These are phyloP conservation scores for Cisticola juncidis DNA, from an alignment of 2,113 vertebrate genomes.

Conservation along the genomic window DNA sequence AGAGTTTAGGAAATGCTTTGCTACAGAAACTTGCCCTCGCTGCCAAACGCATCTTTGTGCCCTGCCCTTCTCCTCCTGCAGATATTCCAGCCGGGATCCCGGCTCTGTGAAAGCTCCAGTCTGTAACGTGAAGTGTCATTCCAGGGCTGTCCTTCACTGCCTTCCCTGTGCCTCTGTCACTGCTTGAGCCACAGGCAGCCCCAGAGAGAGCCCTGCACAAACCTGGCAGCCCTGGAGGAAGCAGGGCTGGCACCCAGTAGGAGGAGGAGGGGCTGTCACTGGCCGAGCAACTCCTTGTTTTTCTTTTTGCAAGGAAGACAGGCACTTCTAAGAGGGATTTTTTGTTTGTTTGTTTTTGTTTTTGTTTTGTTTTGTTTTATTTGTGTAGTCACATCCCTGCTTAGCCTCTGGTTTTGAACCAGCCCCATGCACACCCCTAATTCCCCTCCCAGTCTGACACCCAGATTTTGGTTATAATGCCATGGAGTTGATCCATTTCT, in stretches of 20 bases:
- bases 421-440: neutral
- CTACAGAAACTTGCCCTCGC: neutral
- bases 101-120: neutral
- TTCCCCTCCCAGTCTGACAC: neutral
- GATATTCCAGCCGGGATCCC: neutral
- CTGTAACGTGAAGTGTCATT: neutral
- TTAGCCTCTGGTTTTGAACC: neutral
- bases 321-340: neutral
- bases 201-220: neutral
- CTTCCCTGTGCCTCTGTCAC: fast-evolving
- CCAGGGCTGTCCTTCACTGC: neutral
- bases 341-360: no score
- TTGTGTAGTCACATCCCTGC: neutral
- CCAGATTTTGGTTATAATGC: neutral
- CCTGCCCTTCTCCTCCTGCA: neutral
- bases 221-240: neutral
- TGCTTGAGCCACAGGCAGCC: neutral
- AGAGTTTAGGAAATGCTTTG: neutral
- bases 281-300: neutral
- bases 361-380: no score
- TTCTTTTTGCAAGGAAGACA: neutral
- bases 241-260: fast-evolving
- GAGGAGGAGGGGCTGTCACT: neutral
- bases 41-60: neutral
- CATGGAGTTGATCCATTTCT: neutral